Evolutionary conservation across 2,888 invertebrate species (phyloP), one percentile per base, ranked within the genome.

Genomic region (Megalurothrips usitatus): DNA sequence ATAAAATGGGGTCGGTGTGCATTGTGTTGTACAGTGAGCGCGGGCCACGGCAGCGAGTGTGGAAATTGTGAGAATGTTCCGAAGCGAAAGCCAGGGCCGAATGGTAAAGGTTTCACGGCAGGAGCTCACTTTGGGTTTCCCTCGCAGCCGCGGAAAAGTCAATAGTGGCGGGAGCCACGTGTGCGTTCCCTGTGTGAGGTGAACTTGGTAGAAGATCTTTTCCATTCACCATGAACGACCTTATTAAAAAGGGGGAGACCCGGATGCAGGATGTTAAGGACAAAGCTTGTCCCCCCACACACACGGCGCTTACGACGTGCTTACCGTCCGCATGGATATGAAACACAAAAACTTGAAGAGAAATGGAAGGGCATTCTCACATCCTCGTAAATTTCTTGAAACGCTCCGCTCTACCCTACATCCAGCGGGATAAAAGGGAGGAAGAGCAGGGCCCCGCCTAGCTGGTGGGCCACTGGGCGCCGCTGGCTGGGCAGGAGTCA

Each of bases 321-420:
- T 75, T 75, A 75, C 68, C 26, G 23, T 26, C 68, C 68, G 26
- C 68, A 75, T 75, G 68, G 26, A 75, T 75, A 75, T 75, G 68
- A 75, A 75, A 75, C 68, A 75, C 68, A 75, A 75, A 75, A 75
- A 75, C 68, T 75, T 75, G 68, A 75, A 75, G 68, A 75, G 68
- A 75, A 75, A 75, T 75, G 68, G 68, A 75, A 75, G 68, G 68
- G 68, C 68, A 75, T 75, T 75, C 23, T 26, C 68, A 75, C 68
- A 75, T 75, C 68, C 68, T 75, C 68, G 68, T 75, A 75, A 75
- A 75, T 75, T 75, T 75, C 68, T 75, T 75, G 68, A 23, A 75
- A 75, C 68, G 68, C 68, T 3, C 68, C 23, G 11, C 68, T 26
- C 52, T 19, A 12, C 23, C 26, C 68, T 68, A 11, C 23, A 10